Base-by-base conservation (phyloP, 2,888 invertebrate species). In the Flexamia atlantica region DNA sequence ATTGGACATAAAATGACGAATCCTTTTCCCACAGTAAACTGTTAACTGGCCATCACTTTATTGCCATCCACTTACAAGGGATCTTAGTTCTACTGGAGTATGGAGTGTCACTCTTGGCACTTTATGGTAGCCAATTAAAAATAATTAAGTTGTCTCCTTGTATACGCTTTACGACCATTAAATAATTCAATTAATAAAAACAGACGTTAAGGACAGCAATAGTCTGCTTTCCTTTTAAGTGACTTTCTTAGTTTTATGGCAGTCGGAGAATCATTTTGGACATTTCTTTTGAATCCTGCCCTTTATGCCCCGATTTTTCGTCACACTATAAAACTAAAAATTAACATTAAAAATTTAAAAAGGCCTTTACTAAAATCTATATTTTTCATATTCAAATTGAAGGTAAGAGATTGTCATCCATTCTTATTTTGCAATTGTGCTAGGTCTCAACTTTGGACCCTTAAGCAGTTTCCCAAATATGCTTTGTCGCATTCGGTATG, bases 211-310 rank as follows among this genome's bases (percentile, higher is more conserved):
- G 9, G 36, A 36, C 4, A 9, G 36, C 9, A 64, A 32, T 36
- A 32, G 86, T 85, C 86, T 86, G 85, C 88, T 46, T 46, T 46
- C 46, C 17, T 12, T 17, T 46, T 12, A 9, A 46, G 46, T 17
- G 46, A 17, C 17, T 46, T 46, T 17, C 46, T 17, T 17, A 46
- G 46, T 3, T 46, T 46, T 46, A 36, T 46, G 17, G n/a, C 46
- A 17, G 17, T 12, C 46, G 17, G 12, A 2, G 12, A 46, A 46
- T 46, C 17, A 12, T 46, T 2, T 46, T 36, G 4, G 9, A 36
- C 36, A 7, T 36, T 4, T 4, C 4, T 36, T 36, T 36, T 36
- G 36, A 36, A n/a, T n/a, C n/a, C n/a, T n/a, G n/a, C n/a, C n/a
- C n/a, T n/a, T n/a, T n/a, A n/a, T n/a, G n/a, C n/a, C n/a, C n/a